phyloP scores from a whole-genome alignment of 1,140 invertebrate species.

The Scaptomyza montana region DNA sequence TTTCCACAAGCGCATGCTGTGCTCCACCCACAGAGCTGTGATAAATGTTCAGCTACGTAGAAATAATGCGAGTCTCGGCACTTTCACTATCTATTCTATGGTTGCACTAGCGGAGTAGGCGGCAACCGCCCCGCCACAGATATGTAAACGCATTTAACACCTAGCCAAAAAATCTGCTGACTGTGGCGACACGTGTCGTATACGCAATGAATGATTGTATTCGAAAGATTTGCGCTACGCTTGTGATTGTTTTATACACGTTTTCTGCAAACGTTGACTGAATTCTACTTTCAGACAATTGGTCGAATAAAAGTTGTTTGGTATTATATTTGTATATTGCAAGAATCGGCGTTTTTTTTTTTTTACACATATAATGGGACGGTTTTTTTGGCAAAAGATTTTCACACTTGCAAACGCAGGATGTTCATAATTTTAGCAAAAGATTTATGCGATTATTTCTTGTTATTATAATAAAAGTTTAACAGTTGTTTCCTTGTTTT shows the following conservation, averaged over 20 bases:
- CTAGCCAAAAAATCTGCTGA: slow-evolving; percentile 35
- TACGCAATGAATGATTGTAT: slow-evolving; percentile 45
- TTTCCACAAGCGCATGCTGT: slow-evolving; percentile 66
- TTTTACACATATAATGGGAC: slow-evolving; percentile 20
- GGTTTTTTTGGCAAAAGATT: slow-evolving; percentile 41
- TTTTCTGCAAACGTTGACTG: slow-evolving; percentile 53
- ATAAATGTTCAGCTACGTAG: slow-evolving; percentile 73
- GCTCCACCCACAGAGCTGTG: slow-evolving; percentile 22
- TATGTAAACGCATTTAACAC: slow-evolving; percentile 72
- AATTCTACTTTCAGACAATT: slow-evolving; percentile 52
- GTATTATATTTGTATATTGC: background rate
- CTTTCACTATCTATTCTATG: slow-evolving; percentile 56
- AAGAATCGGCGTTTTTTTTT: slow-evolving; percentile 39
- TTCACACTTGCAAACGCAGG: slow-evolving; percentile 29
- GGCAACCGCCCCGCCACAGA: slow-evolving; percentile 49
- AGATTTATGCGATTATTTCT: slow-evolving; percentile 35
- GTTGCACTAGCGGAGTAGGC: slow-evolving; percentile 13
- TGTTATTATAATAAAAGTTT: slow-evolving; percentile 34
- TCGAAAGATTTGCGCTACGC: background rate
- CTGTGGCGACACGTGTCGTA: slow-evolving; percentile 48
- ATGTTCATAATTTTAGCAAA: slow-evolving; percentile 14
- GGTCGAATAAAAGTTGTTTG: slow-evolving; percentile 54
- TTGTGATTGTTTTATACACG: slow-evolving; percentile 17
- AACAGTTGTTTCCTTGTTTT: slow-evolving; percentile 31
- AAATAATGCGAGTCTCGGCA: slow-evolving; percentile 71